Evolutionary conservation across 2,797 vertebrate species (phyloP), one percentile per base, ranked within the genome.

Genomic region (Alauda arvensis): DNA sequence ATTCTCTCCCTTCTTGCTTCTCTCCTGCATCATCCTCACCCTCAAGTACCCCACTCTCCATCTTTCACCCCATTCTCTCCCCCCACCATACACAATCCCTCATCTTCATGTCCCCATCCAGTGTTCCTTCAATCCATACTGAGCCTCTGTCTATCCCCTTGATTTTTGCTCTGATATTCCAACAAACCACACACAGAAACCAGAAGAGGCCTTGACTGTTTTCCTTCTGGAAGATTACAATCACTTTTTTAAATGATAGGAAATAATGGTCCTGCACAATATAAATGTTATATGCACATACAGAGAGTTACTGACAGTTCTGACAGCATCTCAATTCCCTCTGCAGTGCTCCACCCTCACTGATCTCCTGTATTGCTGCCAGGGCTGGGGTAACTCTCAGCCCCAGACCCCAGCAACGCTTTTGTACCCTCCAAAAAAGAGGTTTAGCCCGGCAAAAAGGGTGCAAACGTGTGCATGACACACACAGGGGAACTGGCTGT

Each of bases 281-380:
- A 10, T 3, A 18, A 69, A 48, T 1, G 1, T 21, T 42, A 7
- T 19, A 5, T 6, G 19, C 17, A n/a, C 8, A 14, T 3, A 6
- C 28, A 66, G 15, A 21, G 5, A 31, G 14, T 11, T 45, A 19
- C 14, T 3, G n/a, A 37, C 5, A 21, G 8, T 1, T 42, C 53
- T 56, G 21, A 42, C 34, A 87, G 43, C 40, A 19, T 14, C 18
- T 20, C 37, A 45, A 5, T 25, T 80, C 39, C 29, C 53, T 33
- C 72, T n/a, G 33, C 45, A 25, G 53, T 34, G 67, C 23, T 53
- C 48, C 24, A 42, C 25, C 43, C 43, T 49, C 48, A 6, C n/a
- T 49, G 3, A 65, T 42, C 26, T 68, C 43, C 37, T 51, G 29
- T 4, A n/a, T 0, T 55, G 42, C 25, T 55, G 6, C 31, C 37